Evolutionary conservation across 2,888 invertebrate genomes (phyloP), one percentile per base, ranked within the genome.

Genomic region (Euclidia mi): DNA sequence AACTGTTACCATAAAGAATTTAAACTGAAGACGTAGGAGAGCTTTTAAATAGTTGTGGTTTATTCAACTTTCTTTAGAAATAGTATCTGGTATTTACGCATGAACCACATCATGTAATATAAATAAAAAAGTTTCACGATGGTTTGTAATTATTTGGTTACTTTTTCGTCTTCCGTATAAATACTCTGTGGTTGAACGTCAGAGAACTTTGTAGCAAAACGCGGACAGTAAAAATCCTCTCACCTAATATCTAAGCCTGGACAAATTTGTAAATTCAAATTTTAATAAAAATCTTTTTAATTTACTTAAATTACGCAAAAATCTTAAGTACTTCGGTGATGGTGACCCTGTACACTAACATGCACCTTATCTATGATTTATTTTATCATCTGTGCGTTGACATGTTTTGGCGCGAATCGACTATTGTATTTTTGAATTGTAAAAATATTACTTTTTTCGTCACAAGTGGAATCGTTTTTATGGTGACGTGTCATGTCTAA

Each of bases 221-320:
- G 48, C 53, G 38, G 62, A 70, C 51, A 65, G 25, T 66, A 45
- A 63, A 60, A 53, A 50, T 63, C 14, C 46, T 56, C 47, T 47
- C 37, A 58, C 56, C 51, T 67, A 66, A 65, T 60, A 49, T 61
- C 79, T 80, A 81, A 74, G 78, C 76, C 76, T 80, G 79, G 77
- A 79, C 76, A 74, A 56, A 44, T 55, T 57, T 56, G 42, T 52
- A 51, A 55, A 51, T 62, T 64, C 47, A 64, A 74, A 61, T 68
- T 67, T 56, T 42, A 61, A 58, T 67, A 62, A 61, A 57, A 63
- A 43, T 11, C 7, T 43, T 40, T 35, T 49, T 47, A 31, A 1
- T 53, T 56, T 42, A 50, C 47, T 66, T 71, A 56, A 64, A 47
- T 52, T 61, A 68, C 66, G 56, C 58, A 56, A 61, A 58, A 59